Evolutionary conservation across 2,888 invertebrate genomes (phyloP), one percentile per base, ranked within the genome.

Genomic region (Drosophila barbarae): DNA sequence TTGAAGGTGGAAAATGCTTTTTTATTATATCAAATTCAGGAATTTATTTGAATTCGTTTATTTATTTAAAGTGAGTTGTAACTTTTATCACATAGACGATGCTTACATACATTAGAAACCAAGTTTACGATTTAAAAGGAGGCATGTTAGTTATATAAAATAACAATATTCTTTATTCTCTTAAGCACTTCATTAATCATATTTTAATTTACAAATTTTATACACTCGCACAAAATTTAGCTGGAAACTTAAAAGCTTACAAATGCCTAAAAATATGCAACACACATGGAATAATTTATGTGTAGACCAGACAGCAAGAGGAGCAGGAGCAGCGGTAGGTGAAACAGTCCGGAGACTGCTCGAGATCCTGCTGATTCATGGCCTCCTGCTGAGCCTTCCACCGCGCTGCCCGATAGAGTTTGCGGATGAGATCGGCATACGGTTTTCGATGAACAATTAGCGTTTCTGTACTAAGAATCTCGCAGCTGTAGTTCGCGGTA

Each of bases 231-330:
- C 13, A 38, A 54, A 54, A 30, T 54, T 32, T 28, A 1, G 26
- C n/a, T 55, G 26, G 5, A 28, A 50, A 36, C 18, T 50, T 36
- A 6, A 30, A 36, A 53, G 52, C 55, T 36, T 30, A 12, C 1
- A 28, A 30, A 21, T n/a, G 50, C 53, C 68, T 23, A 60, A 69
- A 60, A 61, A 28, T 52, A 69, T 51, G 70, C 61, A 34, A 44
- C 5, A 35, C 12, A 18, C 18, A 6, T 42, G n/a, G 5, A 21
- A 1, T 7, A 28, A 46, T 65, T 44, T 52, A 47, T 21, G 23
- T 15, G 21, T 9, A 41, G 18, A 35, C 34, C 15, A 38, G 32
- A 30, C 36, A 32, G 23, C 35, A 41, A 10, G 42, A 44, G 7
- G 30, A 18, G 35, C 54, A 63, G 35, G 47, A 57, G 42, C 54